A percentile compares a stretch with the other conserved stretches of the same genome.
These are phyloP conservation scores for Nothocercus nigrocapillus DNA, from an alignment of 2,113 vertebrate species.

Conservation along the genomic window DNA sequence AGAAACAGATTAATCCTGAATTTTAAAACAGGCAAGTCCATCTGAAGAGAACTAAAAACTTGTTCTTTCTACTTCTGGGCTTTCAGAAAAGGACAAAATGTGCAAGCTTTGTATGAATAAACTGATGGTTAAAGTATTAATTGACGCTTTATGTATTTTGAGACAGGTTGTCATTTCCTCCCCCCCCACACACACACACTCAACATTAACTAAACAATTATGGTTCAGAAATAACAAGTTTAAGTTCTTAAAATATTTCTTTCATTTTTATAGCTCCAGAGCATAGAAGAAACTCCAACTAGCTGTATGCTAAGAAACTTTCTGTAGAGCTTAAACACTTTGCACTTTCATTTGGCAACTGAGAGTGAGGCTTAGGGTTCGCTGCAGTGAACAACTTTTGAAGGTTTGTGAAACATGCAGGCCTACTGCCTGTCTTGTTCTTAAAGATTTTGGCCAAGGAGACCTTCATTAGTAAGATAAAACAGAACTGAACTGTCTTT, in stretches of 20 bases:
- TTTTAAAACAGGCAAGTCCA: not conserved
- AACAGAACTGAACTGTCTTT: not conserved
- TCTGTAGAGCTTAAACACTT: not conserved
- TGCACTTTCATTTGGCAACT: too few species aligned
- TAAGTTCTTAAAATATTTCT: not conserved
- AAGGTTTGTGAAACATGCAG: too few species aligned
- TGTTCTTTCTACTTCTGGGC: not conserved
- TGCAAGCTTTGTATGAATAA: not conserved
- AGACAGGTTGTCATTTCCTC: not conserved
- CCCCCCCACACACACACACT: not conserved
- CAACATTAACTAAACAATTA: not conserved
- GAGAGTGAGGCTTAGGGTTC: too few species aligned
- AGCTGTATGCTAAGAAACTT: not conserved
- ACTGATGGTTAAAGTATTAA: not conserved
- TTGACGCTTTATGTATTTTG: not conserved
- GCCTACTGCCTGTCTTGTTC: not conserved
- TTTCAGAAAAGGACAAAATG: not conserved
- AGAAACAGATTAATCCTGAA: not conserved
- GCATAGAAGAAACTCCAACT: too few species aligned
- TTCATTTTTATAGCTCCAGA: too few species aligned
- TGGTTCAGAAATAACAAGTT: rapidly evolving
- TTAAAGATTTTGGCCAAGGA: too few species aligned
- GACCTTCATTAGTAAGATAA: too few species aligned
- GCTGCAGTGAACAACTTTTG: too few species aligned
- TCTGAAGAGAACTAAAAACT: not conserved